Percentiles rank a stretch among this genome's conserved stretches.
Conservation (phyloP, 2,888 invertebrate genomes). For the Stegophylla sp. region DNA sequence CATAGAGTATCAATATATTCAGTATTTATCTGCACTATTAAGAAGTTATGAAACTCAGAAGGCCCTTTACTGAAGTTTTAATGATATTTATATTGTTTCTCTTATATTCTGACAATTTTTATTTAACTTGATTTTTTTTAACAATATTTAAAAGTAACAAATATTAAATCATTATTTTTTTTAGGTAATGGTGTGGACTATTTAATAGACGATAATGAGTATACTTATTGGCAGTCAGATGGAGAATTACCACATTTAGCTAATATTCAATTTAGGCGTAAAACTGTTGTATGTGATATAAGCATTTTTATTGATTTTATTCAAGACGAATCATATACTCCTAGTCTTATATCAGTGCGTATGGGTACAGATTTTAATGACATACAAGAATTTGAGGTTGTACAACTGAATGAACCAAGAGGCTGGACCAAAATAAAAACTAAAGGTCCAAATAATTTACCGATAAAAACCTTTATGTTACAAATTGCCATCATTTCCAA, state of each 20-base stretch:
- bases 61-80: no score
- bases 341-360: constrained; percentile 88
- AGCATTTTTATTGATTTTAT: constrained; percentile 98
- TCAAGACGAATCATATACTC: constrained; percentile 98
- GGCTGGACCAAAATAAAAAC: constrained; percentile 96
- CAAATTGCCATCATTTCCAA: constrained; percentile 96
- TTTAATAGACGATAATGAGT: constrained; percentile 90
- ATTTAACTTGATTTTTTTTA: no score
- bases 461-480: constrained; percentile 93
- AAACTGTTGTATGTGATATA: constrained; percentile 93
- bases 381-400: constrained; percentile 91
- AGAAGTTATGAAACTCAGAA: no score
- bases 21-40: no score
- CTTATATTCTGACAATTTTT: no score
- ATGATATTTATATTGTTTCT: no score
- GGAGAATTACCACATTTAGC: constrained; percentile 97
- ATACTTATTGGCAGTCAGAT: constrained; percentile 99
- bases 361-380: constrained; percentile 97
- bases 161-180: not conserved
- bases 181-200: constrained; percentile 96
- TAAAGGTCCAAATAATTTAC: constrained; percentile 84
- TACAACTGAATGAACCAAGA: constrained; percentile 90
- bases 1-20: no score
- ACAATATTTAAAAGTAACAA: no score
- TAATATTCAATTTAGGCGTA: constrained; percentile 93